These are phyloP conservation scores for Drosophila aldrichi DNA, from an alignment of 2,888 invertebrate species.

Conservation along the genomic window DNA sequence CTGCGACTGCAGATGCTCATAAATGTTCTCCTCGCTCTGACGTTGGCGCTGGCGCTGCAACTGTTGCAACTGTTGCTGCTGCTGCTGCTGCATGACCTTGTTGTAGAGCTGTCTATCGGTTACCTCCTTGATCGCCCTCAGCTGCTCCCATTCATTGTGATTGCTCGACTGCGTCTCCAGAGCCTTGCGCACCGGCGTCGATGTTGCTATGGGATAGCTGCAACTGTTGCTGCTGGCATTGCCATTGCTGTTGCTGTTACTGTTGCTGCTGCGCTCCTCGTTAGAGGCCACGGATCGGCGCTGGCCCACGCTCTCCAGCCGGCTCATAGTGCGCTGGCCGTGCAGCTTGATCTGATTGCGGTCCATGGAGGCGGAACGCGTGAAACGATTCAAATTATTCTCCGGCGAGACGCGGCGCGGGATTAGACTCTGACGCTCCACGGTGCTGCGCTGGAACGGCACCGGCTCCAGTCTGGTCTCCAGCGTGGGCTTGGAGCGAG, in stretches of 20 bases:
- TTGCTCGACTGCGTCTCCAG: conserved; percentile 6
- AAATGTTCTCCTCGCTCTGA: conserved; percentile 77
- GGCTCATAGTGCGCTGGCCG: conserved; percentile 20
- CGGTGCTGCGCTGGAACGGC: conserved; percentile 61
- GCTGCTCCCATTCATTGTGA: conserved; percentile 80
- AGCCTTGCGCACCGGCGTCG: conserved; percentile 52
- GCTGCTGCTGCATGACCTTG: conserved; percentile 80
- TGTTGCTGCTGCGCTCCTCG: conserved; percentile 28
- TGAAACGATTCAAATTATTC: conserved; percentile 64
- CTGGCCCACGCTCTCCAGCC: conserved; percentile 66
- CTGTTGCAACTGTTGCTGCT: conserved; percentile 39
- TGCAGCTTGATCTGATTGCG: conserved; percentile 73
- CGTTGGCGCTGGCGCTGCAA: conserved; percentile 24
- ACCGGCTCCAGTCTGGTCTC: background rate
- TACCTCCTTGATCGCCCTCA: conserved; percentile 83
- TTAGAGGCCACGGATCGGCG: conserved; percentile 39
- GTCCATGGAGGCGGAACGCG: conserved; percentile 82
- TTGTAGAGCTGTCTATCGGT: conserved; percentile 83
- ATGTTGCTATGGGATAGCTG: conserved; percentile 45
- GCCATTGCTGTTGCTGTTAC: background rate
- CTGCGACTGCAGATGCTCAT: conserved; percentile 73
- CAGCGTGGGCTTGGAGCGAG: background rate
- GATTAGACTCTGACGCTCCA: conserved; percentile 80
- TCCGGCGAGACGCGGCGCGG: conserved; percentile 70
- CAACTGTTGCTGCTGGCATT: conserved; percentile 9